Percentiles rank a stretch among this genome's conserved stretches.
Evolutionary conservation across 1,140 invertebrate species (phyloP).

Genomic region (Chionoecetes opilio): DNA sequence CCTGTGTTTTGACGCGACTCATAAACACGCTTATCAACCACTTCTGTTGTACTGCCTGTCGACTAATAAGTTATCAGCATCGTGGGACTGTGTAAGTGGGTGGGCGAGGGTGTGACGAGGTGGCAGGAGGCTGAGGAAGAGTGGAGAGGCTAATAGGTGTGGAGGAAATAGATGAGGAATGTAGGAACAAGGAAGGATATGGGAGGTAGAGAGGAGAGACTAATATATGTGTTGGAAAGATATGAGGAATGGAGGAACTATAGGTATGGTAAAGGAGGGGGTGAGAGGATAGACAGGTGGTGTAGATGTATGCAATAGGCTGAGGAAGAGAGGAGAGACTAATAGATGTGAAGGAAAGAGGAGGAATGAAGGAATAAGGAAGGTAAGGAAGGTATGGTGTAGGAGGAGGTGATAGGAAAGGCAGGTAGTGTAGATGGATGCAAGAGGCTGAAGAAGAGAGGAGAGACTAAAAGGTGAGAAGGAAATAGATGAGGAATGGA

Average conservation of each 20-base stretch:
- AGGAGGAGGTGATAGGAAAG: constrained; percentile 11
- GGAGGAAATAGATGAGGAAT: not conserved
- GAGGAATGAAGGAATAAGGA: not conserved
- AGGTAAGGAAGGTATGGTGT: not conserved
- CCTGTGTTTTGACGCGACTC: constrained; percentile 63
- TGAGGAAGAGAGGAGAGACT: too few species aligned
- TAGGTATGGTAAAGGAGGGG: not conserved
- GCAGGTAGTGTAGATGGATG: not conserved
- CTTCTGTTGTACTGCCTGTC: constrained; percentile 31
- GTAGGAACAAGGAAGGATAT: not conserved
- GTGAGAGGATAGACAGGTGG: not conserved
- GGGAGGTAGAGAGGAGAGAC: not conserved
- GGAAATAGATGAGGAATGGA: not conserved
- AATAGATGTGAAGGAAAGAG: not conserved
- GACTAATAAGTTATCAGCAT: constrained; percentile 36
- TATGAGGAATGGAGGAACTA: not conserved
- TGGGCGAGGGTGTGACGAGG: too few species aligned
- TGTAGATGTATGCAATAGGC: too few species aligned
- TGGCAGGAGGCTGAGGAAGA: too few species aligned
- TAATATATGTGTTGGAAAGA: not conserved
- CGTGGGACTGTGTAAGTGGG: not conserved
- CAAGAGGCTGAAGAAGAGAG: not conserved
- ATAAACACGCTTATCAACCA: constrained; percentile 68
- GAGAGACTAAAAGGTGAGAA: not conserved
- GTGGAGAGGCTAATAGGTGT: too few species aligned